phyloP scores from a whole-genome alignment of 2,797 vertebrate species.

The Rhabdophis nuchalis region DNA sequence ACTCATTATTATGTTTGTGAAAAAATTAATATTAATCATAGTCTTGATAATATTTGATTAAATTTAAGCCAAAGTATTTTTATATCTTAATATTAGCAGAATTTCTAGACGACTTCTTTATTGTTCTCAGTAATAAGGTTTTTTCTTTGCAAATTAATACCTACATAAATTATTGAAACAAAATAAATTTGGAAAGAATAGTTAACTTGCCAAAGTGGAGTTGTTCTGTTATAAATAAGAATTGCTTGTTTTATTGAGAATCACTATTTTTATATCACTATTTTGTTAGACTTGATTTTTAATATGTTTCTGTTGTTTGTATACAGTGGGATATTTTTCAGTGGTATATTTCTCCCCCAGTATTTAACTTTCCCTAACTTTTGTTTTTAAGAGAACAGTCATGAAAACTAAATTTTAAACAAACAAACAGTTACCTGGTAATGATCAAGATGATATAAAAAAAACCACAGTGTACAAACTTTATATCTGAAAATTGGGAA shows the following conservation, averaged over 20 bases:
- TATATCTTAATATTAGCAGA: neutral
- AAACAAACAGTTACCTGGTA: neutral
- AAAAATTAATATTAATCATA: neutral
- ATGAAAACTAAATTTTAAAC: neutral
- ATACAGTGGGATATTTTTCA: neutral
- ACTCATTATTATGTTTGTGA: neutral
- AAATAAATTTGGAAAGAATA: too few relatives aligned
- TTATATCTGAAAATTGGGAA: neutral
- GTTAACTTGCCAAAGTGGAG: too few relatives aligned
- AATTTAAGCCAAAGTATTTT: neutral
- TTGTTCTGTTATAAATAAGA: neutral
- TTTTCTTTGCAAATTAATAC: too few relatives aligned
- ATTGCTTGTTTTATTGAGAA: neutral
- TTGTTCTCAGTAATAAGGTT: neutral
- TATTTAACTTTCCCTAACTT: neutral
- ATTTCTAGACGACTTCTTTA: neutral
- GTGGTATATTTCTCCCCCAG: neutral
- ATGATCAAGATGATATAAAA: neutral
- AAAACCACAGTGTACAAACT: neutral
- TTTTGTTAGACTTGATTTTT: neutral
- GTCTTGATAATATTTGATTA: neutral
- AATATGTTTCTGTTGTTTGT: neutral
- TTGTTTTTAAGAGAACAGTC: neutral
- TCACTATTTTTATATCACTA: neutral
- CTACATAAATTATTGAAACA: too few relatives aligned